Evolutionary conservation across 2,888 invertebrate species (phyloP).

Genomic region (Phaonia tiefii): DNA sequence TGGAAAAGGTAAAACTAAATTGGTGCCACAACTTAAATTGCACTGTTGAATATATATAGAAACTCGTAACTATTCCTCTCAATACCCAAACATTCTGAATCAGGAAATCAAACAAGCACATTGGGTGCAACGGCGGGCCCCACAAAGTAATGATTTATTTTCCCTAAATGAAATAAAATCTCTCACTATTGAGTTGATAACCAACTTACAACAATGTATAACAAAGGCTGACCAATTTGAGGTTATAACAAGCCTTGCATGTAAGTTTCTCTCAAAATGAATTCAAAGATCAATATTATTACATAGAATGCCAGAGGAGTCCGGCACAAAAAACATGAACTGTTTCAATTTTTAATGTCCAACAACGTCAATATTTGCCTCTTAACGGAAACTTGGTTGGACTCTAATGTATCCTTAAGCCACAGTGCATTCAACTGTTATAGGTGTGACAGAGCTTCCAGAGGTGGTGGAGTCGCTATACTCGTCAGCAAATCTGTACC

Average conservation of each 20-base stretch:
- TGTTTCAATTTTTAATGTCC: slow-evolving; percentile 11
- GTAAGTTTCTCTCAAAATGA: slow-evolving; percentile 7
- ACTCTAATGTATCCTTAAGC: too few relatives aligned
- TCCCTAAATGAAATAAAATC: neutral
- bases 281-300: neutral
- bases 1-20: too few relatives aligned
- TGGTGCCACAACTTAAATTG: too few relatives aligned
- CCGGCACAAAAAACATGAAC: slow-evolving; percentile 29
- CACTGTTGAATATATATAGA: too few relatives aligned
- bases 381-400: too few relatives aligned
- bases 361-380: neutral
- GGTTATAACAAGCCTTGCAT: slow-evolving; percentile 19
- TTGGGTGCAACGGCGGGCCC: neutral
- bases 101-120: neutral
- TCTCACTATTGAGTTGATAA: slow-evolving; percentile 8
- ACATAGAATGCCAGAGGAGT: neutral
- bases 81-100: neutral
- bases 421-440: neutral
- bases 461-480: slow-evolving; percentile 17
- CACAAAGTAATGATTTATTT: neutral
- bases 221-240: slow-evolving; percentile 21
- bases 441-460: neutral
- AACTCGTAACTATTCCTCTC: neutral
- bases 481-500: neutral
- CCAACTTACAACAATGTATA: slow-evolving; percentile 1